Evolutionary conservation across 1,140 invertebrate species (phyloP).

Genomic region (Nephila pilipes): DNA sequence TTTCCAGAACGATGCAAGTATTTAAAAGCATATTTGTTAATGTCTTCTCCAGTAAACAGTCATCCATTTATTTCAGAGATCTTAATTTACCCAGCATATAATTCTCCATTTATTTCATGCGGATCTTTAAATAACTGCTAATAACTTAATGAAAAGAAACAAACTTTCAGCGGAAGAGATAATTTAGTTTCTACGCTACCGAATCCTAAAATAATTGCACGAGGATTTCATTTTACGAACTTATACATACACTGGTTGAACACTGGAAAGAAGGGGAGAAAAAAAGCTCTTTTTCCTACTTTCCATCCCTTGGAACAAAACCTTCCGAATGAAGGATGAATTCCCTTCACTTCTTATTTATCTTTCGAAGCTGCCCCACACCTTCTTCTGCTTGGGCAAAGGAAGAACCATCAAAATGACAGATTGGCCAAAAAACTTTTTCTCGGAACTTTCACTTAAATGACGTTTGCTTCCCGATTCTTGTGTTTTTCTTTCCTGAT

Average conservation of each 20-base stretch:
- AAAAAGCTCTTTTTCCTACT: not conserved
- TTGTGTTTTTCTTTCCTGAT: slow-evolving; percentile 61
- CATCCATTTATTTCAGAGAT: slow-evolving; percentile 1
- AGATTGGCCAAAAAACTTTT: slow-evolving; percentile 59
- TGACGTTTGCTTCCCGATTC: slow-evolving; percentile 52
- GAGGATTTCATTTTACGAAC: not conserved
- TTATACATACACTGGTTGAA: not conserved
- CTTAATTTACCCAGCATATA: not conserved
- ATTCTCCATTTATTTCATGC: not conserved
- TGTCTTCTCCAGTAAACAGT: too few relatives aligned
- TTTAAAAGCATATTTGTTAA: too few relatives aligned
- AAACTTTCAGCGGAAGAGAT: not conserved
- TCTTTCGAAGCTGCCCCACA: not conserved
- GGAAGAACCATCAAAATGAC: slow-evolving; percentile 58
- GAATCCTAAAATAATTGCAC: slow-evolving; percentile 1
- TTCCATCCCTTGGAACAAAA: not conserved
- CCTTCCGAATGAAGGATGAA: slow-evolving; percentile 24
- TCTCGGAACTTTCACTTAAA: slow-evolving; percentile 51
- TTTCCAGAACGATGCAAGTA: too few relatives aligned
- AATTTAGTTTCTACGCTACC: not conserved
- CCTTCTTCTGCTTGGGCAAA: not conserved
- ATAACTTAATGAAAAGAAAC: not conserved
- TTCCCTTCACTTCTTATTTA: slow-evolving; percentile 24
- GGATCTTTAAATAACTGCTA: not conserved
- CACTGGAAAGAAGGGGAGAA: too few relatives aligned